Conservation (phyloP, 1,140 invertebrate species). For the Ectropis grisescens region DNA sequence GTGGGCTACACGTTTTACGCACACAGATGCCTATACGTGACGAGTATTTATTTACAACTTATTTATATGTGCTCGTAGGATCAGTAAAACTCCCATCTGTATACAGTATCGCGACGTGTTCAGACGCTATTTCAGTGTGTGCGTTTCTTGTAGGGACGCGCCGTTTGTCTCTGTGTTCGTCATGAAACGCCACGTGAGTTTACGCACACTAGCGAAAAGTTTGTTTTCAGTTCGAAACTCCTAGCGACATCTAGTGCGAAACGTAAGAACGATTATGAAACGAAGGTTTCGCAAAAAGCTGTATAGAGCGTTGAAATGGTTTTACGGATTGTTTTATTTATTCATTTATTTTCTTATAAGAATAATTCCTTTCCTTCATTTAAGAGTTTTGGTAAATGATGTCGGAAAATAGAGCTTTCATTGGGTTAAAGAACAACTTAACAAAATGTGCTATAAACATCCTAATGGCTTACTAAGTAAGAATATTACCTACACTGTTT, state of each 20-base stretch:
- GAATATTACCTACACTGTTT: too few species aligned
- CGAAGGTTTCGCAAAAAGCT: slow-evolving; percentile 17
- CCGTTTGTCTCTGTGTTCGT: too few species aligned
- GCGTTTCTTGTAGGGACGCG: slow-evolving; percentile 5
- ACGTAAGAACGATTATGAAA: slow-evolving; percentile 18
- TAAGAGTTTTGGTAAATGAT: too few species aligned
- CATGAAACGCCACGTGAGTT: background rate
- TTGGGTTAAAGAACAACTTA: too few species aligned
- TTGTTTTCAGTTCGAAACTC: slow-evolving; percentile 22
- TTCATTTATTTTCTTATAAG: too few species aligned
- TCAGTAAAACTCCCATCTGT: slow-evolving; percentile 1
- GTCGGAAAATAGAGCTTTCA: too few species aligned
- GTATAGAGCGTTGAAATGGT: slow-evolving; percentile 15
- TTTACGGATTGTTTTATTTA: slow-evolving; percentile 14
- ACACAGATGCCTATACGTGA: slow-evolving; percentile 8
- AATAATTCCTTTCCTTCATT: too few species aligned
- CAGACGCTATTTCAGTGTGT: background rate
- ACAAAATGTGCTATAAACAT: too few species aligned
- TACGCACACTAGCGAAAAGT: slow-evolving; percentile 24
- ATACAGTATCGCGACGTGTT: background rate
- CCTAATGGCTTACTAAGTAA: too few species aligned
- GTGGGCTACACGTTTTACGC: slow-evolving; percentile 12
- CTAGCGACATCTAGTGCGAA: slow-evolving; percentile 48
- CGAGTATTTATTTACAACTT: slow-evolving; percentile 2
- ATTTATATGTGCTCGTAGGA: slow-evolving; percentile 8